Conservation (phyloP, 2,797 vertebrate genomes). For the Lophius americanus region DNA sequence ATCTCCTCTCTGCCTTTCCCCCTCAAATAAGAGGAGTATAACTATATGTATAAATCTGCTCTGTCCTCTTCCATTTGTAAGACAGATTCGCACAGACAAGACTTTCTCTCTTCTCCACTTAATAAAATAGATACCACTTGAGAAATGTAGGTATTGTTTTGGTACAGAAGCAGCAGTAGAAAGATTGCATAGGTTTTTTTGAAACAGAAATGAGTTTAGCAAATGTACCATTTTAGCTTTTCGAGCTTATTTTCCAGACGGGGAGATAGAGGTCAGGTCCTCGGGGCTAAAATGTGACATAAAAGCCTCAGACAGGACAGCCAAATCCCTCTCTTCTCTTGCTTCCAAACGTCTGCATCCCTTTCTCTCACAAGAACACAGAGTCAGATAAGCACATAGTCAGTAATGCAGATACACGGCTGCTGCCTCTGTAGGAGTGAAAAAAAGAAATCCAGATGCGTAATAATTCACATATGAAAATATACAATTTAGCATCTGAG, state of each 20-base stretch:
- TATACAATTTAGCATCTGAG: background rate
- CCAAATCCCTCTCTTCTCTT: constrained; percentile 39
- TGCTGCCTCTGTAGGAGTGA: constrained; percentile 23
- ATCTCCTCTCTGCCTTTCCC: constrained; percentile 35
- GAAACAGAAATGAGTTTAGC: constrained; percentile 23
- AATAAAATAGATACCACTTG: constrained; percentile 28
- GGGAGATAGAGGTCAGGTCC: constrained; percentile 51
- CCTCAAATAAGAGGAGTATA: constrained; percentile 44
- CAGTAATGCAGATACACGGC: constrained; percentile 27
- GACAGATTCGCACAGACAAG: constrained; percentile 16
- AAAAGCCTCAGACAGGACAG: constrained; percentile 58
- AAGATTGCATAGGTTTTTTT: constrained; percentile 28
- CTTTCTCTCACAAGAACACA: constrained; percentile 21
- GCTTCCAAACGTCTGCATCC: constrained; percentile 40
- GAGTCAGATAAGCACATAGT: constrained; percentile 9
- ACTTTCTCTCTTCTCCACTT: constrained; percentile 30
- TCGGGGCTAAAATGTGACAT: constrained; percentile 58
- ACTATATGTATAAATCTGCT: constrained; percentile 59
- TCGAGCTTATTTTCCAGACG: constrained; percentile 58
- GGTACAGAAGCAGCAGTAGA: constrained; percentile 30
- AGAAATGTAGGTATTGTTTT: constrained; percentile 40
- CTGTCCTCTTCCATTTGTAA: constrained; percentile 34
- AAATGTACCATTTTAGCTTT: constrained; percentile 44
- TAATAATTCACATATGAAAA: background rate
- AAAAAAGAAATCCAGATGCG: background rate